phyloP scores from a whole-genome alignment of 2,888 invertebrate genomes.

The Pristionchus exspectatus region DNA sequence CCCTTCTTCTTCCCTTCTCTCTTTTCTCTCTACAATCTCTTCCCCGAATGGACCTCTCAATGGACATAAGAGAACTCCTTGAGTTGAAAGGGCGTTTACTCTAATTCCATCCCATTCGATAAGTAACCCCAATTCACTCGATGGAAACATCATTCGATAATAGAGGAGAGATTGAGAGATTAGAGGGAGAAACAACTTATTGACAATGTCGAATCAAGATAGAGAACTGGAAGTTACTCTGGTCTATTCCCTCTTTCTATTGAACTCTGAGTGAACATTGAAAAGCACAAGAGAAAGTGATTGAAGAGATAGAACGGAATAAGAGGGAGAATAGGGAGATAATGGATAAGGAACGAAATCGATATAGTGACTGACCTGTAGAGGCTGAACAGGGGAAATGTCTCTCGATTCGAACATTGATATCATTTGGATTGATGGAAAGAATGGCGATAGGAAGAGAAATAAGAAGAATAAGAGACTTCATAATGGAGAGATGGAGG shows the following conservation, averaged over 20 bases:
- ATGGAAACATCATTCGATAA: constrained; percentile 11
- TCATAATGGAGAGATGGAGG: background rate
- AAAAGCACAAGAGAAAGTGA: constrained; percentile 23
- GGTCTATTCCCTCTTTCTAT: background rate
- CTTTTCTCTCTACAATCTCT: background rate
- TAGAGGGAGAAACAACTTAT: background rate
- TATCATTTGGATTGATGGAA: constrained; percentile 65
- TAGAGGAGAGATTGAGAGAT: background rate
- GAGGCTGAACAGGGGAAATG: constrained; percentile 78
- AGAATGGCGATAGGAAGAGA: constrained; percentile 56
- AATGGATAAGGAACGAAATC: background rate
- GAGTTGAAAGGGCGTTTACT: constrained; percentile 20
- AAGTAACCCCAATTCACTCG: background rate
- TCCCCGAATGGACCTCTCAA: background rate
- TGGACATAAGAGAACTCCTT: background rate
- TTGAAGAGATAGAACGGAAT: background rate
- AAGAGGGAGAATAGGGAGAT: background rate
- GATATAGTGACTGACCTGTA: constrained; percentile 67
- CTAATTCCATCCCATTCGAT: background rate
- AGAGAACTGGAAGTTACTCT: background rate
- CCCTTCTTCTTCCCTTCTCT: background rate
- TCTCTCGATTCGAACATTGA: constrained; percentile 76
- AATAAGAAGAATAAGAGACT: constrained; percentile 32
- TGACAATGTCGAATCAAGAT: background rate
- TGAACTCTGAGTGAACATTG: background rate